A percentile compares a stretch with the other conserved stretches of the same genome.
Evolutionary conservation across 1,140 invertebrate species (phyloP).

Genomic region (Apis laboriosa): DNA sequence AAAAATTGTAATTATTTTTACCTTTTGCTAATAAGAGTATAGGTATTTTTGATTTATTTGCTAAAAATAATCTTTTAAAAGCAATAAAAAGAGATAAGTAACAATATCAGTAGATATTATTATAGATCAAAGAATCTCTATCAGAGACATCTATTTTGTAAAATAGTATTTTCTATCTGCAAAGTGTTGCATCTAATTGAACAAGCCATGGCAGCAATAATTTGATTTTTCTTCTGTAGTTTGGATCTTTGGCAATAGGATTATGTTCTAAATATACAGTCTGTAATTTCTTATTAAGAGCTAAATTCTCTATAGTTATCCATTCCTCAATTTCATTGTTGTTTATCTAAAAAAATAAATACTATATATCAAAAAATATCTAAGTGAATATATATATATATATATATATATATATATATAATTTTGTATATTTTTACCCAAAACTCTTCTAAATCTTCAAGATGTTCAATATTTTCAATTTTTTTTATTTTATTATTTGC

Average conservation of each 20-base stretch:
- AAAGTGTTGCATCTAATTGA: constrained; percentile 97
- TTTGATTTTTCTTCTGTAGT: constrained; percentile 96
- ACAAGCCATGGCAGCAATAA: constrained; percentile 91
- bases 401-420: constrained; percentile 34
- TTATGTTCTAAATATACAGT: constrained; percentile 98
- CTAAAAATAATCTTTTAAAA: constrained; percentile 31
- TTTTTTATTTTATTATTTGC: constrained; percentile 92
- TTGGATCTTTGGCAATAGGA: constrained; percentile 91
- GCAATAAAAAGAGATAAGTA: background rate
- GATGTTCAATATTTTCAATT: constrained; percentile 90
- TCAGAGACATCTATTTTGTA: background rate
- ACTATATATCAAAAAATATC: constrained; percentile 34
- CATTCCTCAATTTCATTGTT: constrained; percentile 95
- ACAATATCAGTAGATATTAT: background rate
- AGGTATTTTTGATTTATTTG: background rate
- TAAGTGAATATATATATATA: constrained; percentile 11
- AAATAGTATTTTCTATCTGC: constrained; percentile 81
- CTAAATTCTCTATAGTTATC: constrained; percentile 90
- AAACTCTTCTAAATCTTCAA: constrained; percentile 92
- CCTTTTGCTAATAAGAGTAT: background rate
- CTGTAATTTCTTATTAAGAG: constrained; percentile 87
- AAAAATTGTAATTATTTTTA: constrained; percentile 1
- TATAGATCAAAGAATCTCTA: background rate
- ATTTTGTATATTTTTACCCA: constrained; percentile 87
- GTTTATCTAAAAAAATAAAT: constrained; percentile 88